These are phyloP conservation scores for Patiria miniata DNA, from an alignment of 35 echinoderm and acorn worm genomes.

Conservation along the genomic window DNA sequence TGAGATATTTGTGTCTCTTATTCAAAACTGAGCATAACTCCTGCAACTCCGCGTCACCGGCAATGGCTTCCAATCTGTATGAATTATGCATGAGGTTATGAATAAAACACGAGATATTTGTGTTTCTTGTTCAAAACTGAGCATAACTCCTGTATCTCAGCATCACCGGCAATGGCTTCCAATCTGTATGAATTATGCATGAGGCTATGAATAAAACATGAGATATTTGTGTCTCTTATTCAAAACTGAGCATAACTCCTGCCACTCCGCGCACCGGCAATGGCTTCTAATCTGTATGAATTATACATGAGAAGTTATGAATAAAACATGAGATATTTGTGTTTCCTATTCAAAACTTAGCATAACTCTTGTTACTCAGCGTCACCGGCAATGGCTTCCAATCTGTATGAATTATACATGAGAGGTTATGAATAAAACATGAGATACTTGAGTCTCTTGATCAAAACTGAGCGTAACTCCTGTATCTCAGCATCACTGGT, in stretches of 20 bases:
- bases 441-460: too few species aligned
- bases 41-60: constrained; percentile 97
- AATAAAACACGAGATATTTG: neutral
- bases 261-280: constrained; percentile 97
- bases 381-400: constrained; percentile 98
- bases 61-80: constrained; percentile 92
- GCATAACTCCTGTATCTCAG: constrained; percentile 93
- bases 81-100: constrained; percentile 9
- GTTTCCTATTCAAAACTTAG: too few species aligned
- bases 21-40: too few species aligned
- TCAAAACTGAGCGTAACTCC: too few species aligned
- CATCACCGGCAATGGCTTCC: constrained; percentile 98
- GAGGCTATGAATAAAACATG: neutral
- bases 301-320: constrained; percentile 6
- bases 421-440: constrained; percentile 9
- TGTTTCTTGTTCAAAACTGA: too few species aligned
- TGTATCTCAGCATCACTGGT: constrained; percentile 98
- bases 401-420: constrained; percentile 44
- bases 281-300: constrained; percentile 83
- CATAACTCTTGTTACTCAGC: constrained; percentile 97
- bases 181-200: constrained; percentile 56
- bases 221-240: too few species aligned
- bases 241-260: too few species aligned
- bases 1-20: too few species aligned
- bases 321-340: neutral